These are phyloP conservation scores for Drosophila paranaensis DNA, from an alignment of 2,888 invertebrate species.

Conservation along the genomic window DNA sequence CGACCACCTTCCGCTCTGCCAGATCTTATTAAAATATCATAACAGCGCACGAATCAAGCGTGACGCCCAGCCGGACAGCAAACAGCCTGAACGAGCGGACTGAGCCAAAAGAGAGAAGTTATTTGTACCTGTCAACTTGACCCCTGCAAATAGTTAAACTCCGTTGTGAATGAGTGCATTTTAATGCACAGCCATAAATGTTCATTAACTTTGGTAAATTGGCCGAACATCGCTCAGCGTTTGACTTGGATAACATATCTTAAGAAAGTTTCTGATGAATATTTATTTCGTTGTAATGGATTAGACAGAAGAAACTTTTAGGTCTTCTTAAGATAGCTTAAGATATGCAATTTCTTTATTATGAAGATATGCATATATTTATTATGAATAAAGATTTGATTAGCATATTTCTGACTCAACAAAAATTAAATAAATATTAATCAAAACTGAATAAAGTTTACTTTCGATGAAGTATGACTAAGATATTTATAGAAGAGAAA, in stretches of 20 bases:
- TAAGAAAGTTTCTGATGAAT: too few relatives aligned
- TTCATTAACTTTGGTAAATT: constrained; percentile 21
- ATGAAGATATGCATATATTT: too few relatives aligned
- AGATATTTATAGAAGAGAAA: too few relatives aligned
- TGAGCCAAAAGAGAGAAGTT: constrained; percentile 33
- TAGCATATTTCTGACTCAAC: not conserved
- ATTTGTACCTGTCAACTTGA: constrained; percentile 82
- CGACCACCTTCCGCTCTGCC: constrained; percentile 37
- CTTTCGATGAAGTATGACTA: not conserved
- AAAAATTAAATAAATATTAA: not conserved
- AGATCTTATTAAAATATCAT: constrained; percentile 83
- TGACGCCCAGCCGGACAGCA: constrained; percentile 26
- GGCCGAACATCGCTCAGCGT: not conserved
- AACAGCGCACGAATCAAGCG: constrained; percentile 73
- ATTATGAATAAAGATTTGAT: too few relatives aligned
- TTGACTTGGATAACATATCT: not conserved
- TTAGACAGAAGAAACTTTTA: not conserved
- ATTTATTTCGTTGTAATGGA: not conserved
- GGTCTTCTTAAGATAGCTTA: not conserved
- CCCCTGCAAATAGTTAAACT: constrained; percentile 67
- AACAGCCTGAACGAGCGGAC: constrained; percentile 15
- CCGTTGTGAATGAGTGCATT: constrained; percentile 45
- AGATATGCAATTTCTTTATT: not conserved
- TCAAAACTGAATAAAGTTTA: too few relatives aligned
- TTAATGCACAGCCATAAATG: constrained; percentile 50